Evolutionary conservation across 2,888 invertebrate species (phyloP), one percentile per base, ranked within the genome.

Genomic region (Plebejus argus): DNA sequence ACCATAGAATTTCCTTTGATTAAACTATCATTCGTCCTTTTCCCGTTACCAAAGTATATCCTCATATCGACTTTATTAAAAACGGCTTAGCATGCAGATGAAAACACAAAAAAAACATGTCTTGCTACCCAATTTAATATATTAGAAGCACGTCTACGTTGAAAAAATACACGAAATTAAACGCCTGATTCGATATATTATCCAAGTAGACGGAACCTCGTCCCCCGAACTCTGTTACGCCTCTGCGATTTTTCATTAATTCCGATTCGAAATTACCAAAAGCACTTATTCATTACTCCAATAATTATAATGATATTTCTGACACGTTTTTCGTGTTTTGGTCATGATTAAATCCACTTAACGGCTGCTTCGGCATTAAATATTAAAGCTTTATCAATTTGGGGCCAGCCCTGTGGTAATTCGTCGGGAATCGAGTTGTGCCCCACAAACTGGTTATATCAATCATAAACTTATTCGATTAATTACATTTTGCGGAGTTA

Each of bases 401-500:
- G 91, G 91, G 91, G 91, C 91, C 91, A 92, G 90, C 92, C 91
- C 90, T 92, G 90, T 91, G 89, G 87, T 85, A 66, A 82, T 85
- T 86, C 84, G 85, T 87, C 85, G 87, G 88, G 86, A 93, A 94
- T 92, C 92, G 93, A 93, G 93, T 91, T 94, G 93, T 91, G 87
- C 92, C 91, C 91, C 93, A 86, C 92, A 93, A 92, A 92, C 94
- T 93, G 93, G 94, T 93, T 93, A 94, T 94, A 94, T 94, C 94
- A 94, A 94, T 94, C 94, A 94, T 94, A 94, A 94, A 94, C 92
- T 94, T 94, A 94, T 93, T 94, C 94, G 90, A 94, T 94, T 94
- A 94, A 94, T 94, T 94, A 94, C 93, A 92, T 94, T 94, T 94
- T 94, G 93, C 93, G 94, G 92, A 93, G 93, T 93, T 94, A 94